Percentiles rank a stretch among this genome's conserved stretches.
phyloP scores from a whole-genome alignment of 2,888 invertebrate species.

The Caprella mutica region DNA sequence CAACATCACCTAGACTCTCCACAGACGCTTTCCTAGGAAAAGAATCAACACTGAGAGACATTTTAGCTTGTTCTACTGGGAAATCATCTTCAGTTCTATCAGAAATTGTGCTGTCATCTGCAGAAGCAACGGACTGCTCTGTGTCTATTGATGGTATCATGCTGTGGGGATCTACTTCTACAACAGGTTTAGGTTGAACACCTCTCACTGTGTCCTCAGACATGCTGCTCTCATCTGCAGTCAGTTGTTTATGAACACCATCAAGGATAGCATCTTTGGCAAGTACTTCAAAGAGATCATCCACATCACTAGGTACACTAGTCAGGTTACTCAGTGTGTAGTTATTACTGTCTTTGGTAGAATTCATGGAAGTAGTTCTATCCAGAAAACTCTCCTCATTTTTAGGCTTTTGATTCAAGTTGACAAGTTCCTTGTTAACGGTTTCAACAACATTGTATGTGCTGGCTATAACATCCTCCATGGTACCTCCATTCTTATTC shows the following conservation, averaged over 20 bases:
- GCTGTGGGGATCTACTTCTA: neutral
- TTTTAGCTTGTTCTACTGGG: neutral
- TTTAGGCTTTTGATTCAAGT: too few relatives aligned
- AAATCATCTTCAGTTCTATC: slow-evolving; percentile 13
- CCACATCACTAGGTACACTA: slow-evolving; percentile 14
- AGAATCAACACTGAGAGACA: neutral
- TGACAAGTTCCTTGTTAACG: neutral
- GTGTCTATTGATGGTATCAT: too few relatives aligned
- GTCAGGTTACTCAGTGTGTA: too few relatives aligned
- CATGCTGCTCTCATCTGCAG: neutral
- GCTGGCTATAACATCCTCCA: neutral
- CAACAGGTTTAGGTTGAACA: neutral
- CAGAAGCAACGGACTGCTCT: neutral
- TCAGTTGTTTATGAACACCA: neutral
- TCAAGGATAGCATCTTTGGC: slow-evolving; percentile 28
- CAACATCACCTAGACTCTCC: slow-evolving; percentile 30
- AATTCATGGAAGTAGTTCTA: too few relatives aligned
- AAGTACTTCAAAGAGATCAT: slow-evolving; percentile 27
- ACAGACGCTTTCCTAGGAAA: slow-evolving; percentile 25
- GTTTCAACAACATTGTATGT: slow-evolving; percentile 2
- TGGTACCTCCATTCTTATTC: neutral
- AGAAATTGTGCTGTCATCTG: neutral
- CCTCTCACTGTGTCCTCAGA: neutral
- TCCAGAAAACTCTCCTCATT: too few relatives aligned
- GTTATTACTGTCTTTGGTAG: too few relatives aligned